Evolutionary conservation across 1,140 invertebrate genomes (phyloP).

Genomic region (Calephelis nemesis): DNA sequence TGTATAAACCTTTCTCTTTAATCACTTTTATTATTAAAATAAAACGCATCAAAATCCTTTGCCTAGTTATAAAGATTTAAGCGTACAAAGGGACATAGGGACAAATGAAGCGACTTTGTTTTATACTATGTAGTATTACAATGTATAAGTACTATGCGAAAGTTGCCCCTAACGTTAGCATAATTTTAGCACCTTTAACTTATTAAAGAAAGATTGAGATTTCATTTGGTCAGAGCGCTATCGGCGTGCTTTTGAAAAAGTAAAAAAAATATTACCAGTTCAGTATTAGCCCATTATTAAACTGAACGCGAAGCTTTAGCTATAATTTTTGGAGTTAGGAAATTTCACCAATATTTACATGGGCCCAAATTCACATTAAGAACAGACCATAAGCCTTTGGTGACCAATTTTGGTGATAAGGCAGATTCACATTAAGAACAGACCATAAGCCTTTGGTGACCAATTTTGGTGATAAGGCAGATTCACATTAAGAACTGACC

Average conservation of each 20-base stretch:
- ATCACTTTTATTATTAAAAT: no score
- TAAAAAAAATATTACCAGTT: slow-evolving; percentile 25
- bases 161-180: slow-evolving; percentile 28
- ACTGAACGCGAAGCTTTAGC: slow-evolving; percentile 43
- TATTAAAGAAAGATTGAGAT: slow-evolving; percentile 26
- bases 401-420: slow-evolving; percentile 50
- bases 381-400: slow-evolving; percentile 52
- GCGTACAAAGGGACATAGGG: no score
- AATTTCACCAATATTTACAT: slow-evolving; percentile 36
- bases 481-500: slow-evolving; percentile 5
- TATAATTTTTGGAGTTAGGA: slow-evolving; percentile 41
- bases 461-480: slow-evolving; percentile 47
- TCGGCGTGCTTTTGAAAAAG: slow-evolving; percentile 2
- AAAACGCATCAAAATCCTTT: no score
- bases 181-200: slow-evolving; percentile 19
- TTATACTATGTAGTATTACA: no score
- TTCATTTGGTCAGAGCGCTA: slow-evolving; percentile 22
- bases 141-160: slow-evolving; percentile 19
- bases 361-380: slow-evolving; percentile 6
- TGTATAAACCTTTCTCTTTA: no score
- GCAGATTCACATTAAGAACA: slow-evolving; percentile 19
- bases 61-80: no score
- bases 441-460: slow-evolving; percentile 55
- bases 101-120: no score
- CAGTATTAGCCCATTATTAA: slow-evolving; percentile 30